Conservation (phyloP, 1,140 invertebrate genomes). For the Lasioglossum albipes region DNA sequence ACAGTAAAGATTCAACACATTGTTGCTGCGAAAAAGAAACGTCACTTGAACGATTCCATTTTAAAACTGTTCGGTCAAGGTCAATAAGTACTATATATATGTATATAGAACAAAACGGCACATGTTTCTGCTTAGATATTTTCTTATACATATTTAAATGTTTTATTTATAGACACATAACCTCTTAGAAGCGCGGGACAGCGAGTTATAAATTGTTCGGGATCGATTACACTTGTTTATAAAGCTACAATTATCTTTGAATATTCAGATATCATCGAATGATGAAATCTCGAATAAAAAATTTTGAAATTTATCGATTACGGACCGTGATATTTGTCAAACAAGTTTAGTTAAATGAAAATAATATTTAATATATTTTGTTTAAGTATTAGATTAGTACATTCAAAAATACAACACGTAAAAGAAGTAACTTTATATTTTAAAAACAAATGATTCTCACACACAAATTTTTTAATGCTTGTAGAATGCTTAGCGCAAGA, state of each 20-base stretch:
- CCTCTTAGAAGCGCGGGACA: background rate
- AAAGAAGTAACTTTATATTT: background rate
- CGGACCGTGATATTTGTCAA: background rate
- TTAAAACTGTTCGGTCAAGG: background rate
- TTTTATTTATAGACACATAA: constrained; percentile 14
- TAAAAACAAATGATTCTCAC: background rate
- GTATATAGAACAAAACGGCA: background rate
- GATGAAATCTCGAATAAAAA: background rate
- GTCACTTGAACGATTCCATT: background rate
- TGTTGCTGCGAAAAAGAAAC: background rate
- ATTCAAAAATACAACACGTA: too few relatives aligned
- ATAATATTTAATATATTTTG: background rate
- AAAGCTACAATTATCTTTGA: background rate
- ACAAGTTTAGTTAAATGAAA: background rate
- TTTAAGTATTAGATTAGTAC: background rate
- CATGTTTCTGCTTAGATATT: background rate
- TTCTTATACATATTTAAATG: constrained; percentile 2
- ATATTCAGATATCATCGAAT: background rate
- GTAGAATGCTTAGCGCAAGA: constrained; percentile 7
- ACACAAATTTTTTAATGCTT: constrained; percentile 1
- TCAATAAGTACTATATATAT: too few relatives aligned
- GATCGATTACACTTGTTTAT: background rate
- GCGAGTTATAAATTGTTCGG: background rate
- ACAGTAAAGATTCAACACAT: background rate
- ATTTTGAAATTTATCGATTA: background rate